phyloP scores from a whole-genome alignment of 2,797 vertebrate genomes.

The Galago senegalensis region DNA sequence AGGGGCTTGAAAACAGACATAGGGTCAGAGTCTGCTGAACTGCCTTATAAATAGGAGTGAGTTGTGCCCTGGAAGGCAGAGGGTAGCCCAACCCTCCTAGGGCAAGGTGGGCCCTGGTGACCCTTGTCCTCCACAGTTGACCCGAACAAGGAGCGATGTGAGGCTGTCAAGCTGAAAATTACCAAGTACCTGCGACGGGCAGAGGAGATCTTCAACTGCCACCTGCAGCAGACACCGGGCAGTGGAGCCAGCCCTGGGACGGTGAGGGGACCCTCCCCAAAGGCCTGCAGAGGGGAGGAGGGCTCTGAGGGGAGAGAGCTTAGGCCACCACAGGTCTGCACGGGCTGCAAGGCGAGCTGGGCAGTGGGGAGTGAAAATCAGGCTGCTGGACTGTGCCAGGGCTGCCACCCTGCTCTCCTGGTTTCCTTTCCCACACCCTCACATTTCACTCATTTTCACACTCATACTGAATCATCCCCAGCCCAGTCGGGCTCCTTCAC shows the following conservation, averaged over 20 bases:
- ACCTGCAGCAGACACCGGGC: conserved; percentile 94
- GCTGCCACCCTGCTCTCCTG: not conserved
- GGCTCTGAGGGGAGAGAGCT: not conserved
- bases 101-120: not conserved
- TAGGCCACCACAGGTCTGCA: not conserved
- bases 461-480: not conserved
- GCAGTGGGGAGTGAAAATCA: not conserved
- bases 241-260: conserved; percentile 90
- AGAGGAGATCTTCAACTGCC: conserved; percentile 98
- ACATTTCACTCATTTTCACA: not conserved
- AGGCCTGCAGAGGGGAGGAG: too few species aligned
- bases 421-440: not conserved
- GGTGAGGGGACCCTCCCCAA: conserved; percentile 88
- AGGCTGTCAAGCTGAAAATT: conserved; percentile 98
- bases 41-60: not conserved
- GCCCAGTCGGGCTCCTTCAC: not conserved
- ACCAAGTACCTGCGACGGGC: conserved; percentile 97
- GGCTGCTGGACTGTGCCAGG: too few species aligned
- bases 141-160: conserved; percentile 96
- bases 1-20: not conserved
- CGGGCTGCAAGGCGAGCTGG: not conserved
- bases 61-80: not conserved
- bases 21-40: not conserved
- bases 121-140: conserved; percentile 91
- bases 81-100: not conserved